Evolutionary conservation across 2,888 invertebrate species (phyloP).

Genomic region (Cantharis lateralis): DNA sequence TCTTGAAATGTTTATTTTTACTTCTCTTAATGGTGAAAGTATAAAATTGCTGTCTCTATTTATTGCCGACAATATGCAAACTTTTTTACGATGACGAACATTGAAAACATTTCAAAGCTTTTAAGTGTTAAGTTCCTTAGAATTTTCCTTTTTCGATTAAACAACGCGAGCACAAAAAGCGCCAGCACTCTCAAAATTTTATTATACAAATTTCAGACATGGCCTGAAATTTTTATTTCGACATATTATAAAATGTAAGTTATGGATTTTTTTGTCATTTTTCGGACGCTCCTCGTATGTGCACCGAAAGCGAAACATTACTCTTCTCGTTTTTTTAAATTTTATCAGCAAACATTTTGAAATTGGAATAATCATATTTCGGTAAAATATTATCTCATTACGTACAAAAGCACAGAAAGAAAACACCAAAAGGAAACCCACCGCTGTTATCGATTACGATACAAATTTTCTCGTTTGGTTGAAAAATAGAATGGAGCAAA

Average conservation of each 20-base stretch:
- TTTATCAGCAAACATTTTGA: background rate
- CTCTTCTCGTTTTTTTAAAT: background rate
- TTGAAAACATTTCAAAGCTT: background rate
- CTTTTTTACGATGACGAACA: background rate
- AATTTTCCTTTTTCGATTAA: background rate
- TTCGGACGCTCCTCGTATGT: background rate
- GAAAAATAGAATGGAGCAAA: background rate
- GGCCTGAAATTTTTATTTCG: too few species aligned
- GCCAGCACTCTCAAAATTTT: background rate
- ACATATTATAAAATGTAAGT: too few species aligned
- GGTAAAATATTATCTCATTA: background rate
- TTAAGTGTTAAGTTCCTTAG: background rate
- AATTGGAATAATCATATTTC: background rate
- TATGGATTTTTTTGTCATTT: background rate
- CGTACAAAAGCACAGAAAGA: background rate
- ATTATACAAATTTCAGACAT: too few species aligned
- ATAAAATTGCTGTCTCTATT: background rate
- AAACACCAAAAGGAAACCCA: background rate
- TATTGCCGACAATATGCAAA: background rate
- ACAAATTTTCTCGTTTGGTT: background rate
- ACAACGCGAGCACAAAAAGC: background rate
- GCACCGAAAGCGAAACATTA: background rate
- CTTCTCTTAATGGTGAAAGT: background rate
- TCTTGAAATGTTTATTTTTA: background rate
- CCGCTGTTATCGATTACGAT: background rate